phyloP scores from a whole-genome alignment of 2,113 vertebrate species.

The Perccottus glenii region DNA sequence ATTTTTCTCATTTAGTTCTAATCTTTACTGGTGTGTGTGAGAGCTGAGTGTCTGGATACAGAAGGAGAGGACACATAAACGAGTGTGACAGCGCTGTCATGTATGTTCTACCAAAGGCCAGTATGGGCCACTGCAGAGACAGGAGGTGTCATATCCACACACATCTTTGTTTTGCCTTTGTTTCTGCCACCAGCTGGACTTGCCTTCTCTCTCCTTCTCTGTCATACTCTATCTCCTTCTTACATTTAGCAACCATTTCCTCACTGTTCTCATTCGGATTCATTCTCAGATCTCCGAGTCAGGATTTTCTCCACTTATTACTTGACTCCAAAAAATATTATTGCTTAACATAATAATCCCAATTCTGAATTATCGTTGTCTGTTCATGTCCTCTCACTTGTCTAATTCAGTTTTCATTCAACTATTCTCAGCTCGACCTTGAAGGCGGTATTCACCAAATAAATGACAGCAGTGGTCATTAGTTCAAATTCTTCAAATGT shows the following conservation, averaged over 20 bases:
- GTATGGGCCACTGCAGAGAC: slow-evolving; percentile 79
- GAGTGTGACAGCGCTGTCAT: slow-evolving; percentile 76
- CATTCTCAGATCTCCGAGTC: slow-evolving; percentile 20
- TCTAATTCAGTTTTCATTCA: neutral
- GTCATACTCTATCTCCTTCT: slow-evolving; percentile 60
- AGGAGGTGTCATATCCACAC: slow-evolving; percentile 91
- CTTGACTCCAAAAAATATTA: neutral
- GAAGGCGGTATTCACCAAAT: neutral
- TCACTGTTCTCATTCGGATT: slow-evolving; percentile 2
- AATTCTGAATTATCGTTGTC: slow-evolving; percentile 2
- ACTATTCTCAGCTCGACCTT: neutral
- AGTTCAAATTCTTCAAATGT: slow-evolving; percentile 4
- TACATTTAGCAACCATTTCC: slow-evolving; percentile 9
- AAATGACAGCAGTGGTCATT: slow-evolving; percentile 4
- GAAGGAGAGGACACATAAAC: slow-evolving; percentile 51
- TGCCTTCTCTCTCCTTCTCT: slow-evolving; percentile 65
- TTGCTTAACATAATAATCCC: neutral
- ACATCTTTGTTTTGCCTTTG: slow-evolving; percentile 50
- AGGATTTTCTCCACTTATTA: neutral
- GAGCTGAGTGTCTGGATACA: slow-evolving; percentile 13
- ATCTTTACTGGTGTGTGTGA: neutral
- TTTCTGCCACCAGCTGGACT: slow-evolving; percentile 84
- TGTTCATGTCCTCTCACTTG: slow-evolving; percentile 1
- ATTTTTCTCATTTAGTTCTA: neutral
- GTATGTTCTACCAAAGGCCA: slow-evolving; percentile 84